Evolutionary conservation across 2,888 invertebrate species (phyloP), one percentile per base, ranked within the genome.

Genomic region (Mythimna pallens): DNA sequence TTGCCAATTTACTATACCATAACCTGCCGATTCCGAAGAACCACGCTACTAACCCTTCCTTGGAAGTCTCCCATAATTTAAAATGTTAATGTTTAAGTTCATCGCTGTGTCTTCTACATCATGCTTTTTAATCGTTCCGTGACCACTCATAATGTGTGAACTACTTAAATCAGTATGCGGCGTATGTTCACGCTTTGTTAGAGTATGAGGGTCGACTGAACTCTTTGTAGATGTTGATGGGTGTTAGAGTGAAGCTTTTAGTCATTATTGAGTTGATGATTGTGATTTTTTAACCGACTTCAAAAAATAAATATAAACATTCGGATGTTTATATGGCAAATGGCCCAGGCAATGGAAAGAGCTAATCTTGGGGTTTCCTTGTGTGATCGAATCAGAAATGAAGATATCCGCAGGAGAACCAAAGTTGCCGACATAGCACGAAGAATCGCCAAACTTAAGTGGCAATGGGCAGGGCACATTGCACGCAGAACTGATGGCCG

Each of bases 51-150:
- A n/a, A 50, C 4, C n/a, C 14, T n/a, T 22, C n/a, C 40, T 0
- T 43, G 43, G 57, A 34, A 43, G 57, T 30, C 62, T 69, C 47
- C 34, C 50, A 47, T 57, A 34, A 66, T 70, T 66, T 61, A 57
- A 73, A 73, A 73, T 79, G 61, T 30, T 70, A 83, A 80, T 73
- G 47, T 30, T 73, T 79, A 80, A 70, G 47, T 7, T 2, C 20
- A 14, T 59, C 22, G 14, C 43, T 43, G 43, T 12, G 22, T 22
- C 36, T 50, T 61, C 36, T 34, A 30, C 65, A 81, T 83, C 68
- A 83, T 80, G 75, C 84, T 64, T 81, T 75, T 75, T 80, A 81
- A 81, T 81, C 17, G 55, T 25, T 67, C 58, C 84, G 81, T 81
- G 81, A 83, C 70, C 58, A n/a, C 12, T 54, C 76, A 62, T 83